Conservation (phyloP, 2,888 invertebrate species). For the Germaria angustata region DNA sequence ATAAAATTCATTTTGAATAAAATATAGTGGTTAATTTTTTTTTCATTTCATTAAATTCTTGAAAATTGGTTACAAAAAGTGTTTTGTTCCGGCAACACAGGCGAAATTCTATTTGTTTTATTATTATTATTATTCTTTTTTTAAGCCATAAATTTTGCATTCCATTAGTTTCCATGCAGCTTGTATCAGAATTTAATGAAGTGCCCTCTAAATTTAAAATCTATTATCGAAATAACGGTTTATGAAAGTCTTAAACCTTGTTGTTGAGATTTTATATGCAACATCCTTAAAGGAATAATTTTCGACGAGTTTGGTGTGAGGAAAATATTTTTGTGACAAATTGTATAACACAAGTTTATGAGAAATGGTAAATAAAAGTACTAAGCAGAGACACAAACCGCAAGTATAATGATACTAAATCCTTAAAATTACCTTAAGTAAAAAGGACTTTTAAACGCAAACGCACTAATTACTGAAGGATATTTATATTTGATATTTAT, state of each 20-base stretch:
- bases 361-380: neutral
- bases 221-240: neutral
- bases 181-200: neutral
- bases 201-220: slow-evolving; percentile 20
- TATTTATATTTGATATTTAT: too few relatives aligned
- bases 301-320: slow-evolving; percentile 27
- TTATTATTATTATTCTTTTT: neutral
- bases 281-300: neutral
- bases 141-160: too few relatives aligned
- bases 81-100: too few relatives aligned
- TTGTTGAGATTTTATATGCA: slow-evolving; percentile 7
- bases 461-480: too few relatives aligned
- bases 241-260: neutral
- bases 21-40: too few relatives aligned
- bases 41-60: too few relatives aligned
- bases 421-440: neutral
- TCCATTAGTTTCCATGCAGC: too few relatives aligned
- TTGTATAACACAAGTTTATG: neutral
- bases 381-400: neutral
- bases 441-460: too few relatives aligned
- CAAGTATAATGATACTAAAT: neutral
- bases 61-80: too few relatives aligned
- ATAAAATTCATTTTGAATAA: too few relatives aligned
- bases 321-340: neutral
- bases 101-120: too few relatives aligned